These are phyloP conservation scores for Pycnomerus fuliginosus DNA, from an alignment of 2,888 invertebrate genomes.

Conservation along the genomic window DNA sequence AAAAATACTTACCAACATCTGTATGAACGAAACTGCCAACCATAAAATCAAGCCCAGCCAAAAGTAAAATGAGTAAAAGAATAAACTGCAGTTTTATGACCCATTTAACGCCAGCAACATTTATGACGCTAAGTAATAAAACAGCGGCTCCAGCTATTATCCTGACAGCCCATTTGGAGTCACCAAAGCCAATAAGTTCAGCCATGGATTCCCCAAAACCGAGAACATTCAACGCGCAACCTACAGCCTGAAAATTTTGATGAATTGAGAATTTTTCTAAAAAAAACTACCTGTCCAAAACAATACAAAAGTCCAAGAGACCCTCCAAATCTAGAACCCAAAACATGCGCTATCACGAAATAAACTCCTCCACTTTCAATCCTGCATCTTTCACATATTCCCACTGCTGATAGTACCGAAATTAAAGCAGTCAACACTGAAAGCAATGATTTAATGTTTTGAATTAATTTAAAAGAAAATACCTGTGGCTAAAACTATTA, in stretches of 20 bases:
- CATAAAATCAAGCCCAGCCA: slow-evolving; percentile 91
- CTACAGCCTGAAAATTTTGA: slow-evolving; percentile 73
- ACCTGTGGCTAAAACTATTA: slow-evolving; percentile 82
- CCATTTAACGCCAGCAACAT: slow-evolving; percentile 97
- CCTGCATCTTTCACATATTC: slow-evolving; percentile 92
- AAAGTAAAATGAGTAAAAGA: slow-evolving; percentile 77
- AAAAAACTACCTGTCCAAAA: slow-evolving; percentile 82
- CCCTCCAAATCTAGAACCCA: slow-evolving; percentile 92
- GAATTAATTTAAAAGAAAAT: slow-evolving; percentile 17
- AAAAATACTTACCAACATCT: slow-evolving; percentile 66
- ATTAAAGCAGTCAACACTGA: slow-evolving; percentile 85
- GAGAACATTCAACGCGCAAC: slow-evolving; percentile 93
- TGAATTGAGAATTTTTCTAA: too few species aligned
- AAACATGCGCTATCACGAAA: slow-evolving; percentile 89
- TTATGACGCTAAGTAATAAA: slow-evolving; percentile 82
- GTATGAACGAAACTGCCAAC: slow-evolving; percentile 86
- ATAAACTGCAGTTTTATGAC: slow-evolving; percentile 93
- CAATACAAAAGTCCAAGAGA: slow-evolving; percentile 92
- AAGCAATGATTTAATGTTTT: too few species aligned
- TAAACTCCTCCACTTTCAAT: slow-evolving; percentile 98
- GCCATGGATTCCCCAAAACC: slow-evolving; percentile 98
- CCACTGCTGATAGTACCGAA: slow-evolving; percentile 92
- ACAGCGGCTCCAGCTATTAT: slow-evolving; percentile 88
- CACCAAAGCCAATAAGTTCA: slow-evolving; percentile 71
- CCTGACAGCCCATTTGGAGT: slow-evolving; percentile 77